These are phyloP conservation scores for Euthynnus affinis DNA, from an alignment of 2,797 vertebrate genomes.

Conservation along the genomic window DNA sequence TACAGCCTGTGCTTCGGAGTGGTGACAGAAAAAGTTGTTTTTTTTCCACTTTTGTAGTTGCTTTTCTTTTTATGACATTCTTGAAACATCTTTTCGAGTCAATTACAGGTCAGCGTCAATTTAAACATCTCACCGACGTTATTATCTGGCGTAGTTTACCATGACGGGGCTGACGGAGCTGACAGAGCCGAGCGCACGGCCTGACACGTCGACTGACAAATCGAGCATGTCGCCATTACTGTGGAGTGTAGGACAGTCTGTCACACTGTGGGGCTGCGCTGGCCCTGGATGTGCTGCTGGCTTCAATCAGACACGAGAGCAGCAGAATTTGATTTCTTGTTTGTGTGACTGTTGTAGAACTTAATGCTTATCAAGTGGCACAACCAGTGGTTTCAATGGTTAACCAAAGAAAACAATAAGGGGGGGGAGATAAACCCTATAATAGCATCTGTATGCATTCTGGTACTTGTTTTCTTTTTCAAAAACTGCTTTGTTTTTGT, in stretches of 20 bases:
- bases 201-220: slow-evolving; percentile 27
- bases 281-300: neutral
- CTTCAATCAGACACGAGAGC: neutral
- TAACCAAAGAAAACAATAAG: neutral
- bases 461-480: neutral
- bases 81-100: neutral
- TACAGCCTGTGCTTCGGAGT: slow-evolving; percentile 9
- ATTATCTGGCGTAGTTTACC: neutral
- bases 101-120: neutral
- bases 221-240: slow-evolving; percentile 4
- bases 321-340: neutral
- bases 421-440: neutral
- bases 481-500: no score
- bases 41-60: neutral
- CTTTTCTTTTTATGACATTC: neutral
- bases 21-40: neutral
- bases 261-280: neutral
- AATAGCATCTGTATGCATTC: neutral
- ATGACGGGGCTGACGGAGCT: slow-evolving; percentile 14
- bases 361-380: neutral
- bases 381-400: neutral
- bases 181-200: slow-evolving; percentile 20
- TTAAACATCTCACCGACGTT: neutral
- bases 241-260: neutral
- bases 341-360: neutral